Conservation (phyloP, 2,888 invertebrate species). For the Mellilla xanthometata region DNA sequence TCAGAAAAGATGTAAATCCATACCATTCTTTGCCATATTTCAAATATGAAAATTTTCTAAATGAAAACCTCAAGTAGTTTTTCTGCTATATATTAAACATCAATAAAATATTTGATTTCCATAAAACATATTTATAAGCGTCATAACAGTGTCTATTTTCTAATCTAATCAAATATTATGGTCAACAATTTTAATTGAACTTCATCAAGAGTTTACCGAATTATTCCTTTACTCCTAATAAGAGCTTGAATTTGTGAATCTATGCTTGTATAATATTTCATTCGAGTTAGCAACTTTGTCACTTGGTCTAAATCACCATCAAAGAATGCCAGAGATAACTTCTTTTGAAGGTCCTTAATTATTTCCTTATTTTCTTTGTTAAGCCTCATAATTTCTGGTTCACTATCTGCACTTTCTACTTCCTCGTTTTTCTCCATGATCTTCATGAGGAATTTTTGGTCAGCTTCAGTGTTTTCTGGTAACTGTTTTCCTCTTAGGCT, state of each 20-base stretch:
- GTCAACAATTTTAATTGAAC: no score
- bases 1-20: no score
- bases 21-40: no score
- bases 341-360: slow-evolving; percentile 75
- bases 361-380: slow-evolving; percentile 81
- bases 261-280: slow-evolving; percentile 94
- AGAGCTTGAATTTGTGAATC: slow-evolving; percentile 88
- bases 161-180: no score
- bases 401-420: slow-evolving; percentile 85
- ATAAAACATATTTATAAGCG: no score
- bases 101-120: no score
- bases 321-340: slow-evolving; percentile 85
- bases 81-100: no score
- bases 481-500: slow-evolving; percentile 85
- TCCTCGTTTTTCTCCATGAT: slow-evolving; percentile 96
- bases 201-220: slow-evolving; percentile 45
- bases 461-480: slow-evolving; percentile 85
- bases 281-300: slow-evolving; percentile 85
- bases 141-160: no score
- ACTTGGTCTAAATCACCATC: slow-evolving; percentile 85
- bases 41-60: no score
- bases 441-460: slow-evolving; percentile 88
- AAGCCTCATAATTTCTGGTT: slow-evolving; percentile 81
- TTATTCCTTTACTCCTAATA: slow-evolving; percentile 83
- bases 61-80: no score